Percentiles rank a stretch among this genome's conserved stretches.
These are phyloP conservation scores for Sebastolobus alascanus DNA, from an alignment of 2,797 vertebrate genomes.

Conservation along the genomic window DNA sequence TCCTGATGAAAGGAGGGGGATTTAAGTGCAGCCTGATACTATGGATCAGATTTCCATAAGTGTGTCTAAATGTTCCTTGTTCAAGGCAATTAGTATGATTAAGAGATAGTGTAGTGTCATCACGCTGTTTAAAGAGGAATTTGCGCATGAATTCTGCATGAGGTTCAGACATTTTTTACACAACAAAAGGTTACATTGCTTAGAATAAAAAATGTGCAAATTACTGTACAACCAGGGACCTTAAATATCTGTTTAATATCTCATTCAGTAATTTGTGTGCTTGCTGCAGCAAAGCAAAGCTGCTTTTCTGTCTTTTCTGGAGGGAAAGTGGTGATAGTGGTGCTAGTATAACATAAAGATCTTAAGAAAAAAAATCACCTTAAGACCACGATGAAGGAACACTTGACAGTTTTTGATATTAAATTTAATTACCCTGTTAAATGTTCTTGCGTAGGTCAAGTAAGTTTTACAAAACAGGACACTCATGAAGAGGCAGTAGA, in stretches of 20 bases:
- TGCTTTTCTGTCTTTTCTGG: neutral
- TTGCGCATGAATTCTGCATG: constrained; percentile 55
- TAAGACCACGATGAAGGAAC: neutral
- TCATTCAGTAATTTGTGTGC: constrained; percentile 6
- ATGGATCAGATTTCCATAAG: constrained; percentile 81
- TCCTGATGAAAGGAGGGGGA: constrained; percentile 78
- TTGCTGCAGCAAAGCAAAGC: neutral
- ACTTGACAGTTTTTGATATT: neutral
- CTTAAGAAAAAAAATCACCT: neutral
- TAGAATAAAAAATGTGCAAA: neutral
- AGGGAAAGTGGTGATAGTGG: too few relatives aligned
- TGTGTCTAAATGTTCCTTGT: constrained; percentile 84
- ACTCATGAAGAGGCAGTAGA: neutral
- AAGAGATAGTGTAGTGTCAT: constrained; percentile 71
- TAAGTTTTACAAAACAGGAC: constrained; percentile 24
- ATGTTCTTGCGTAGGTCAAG: neutral
- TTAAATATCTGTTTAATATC: constrained; percentile 3
- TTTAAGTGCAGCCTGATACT: constrained; percentile 75
- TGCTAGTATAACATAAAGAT: neutral
- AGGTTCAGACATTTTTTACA: constrained; percentile 38
- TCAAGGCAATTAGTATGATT: constrained; percentile 85
- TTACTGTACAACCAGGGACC: neutral
- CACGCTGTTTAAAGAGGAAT: constrained; percentile 55
- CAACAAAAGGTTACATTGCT: constrained; percentile 6
- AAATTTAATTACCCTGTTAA: neutral